Base-by-base conservation (phyloP, 1,140 invertebrate genomes). In the Eciton burchellii region DNA sequence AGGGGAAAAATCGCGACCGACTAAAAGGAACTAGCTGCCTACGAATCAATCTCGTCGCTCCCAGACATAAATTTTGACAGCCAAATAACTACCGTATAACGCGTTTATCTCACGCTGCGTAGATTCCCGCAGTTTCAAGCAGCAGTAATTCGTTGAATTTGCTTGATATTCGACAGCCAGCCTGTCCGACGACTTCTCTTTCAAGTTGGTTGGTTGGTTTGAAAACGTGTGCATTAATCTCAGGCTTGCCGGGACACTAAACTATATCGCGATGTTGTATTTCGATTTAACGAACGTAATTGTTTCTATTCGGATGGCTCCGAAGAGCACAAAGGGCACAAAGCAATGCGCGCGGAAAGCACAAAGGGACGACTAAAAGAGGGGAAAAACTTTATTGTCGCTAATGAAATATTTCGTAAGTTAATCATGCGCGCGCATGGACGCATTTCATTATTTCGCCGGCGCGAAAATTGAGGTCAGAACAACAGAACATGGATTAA, bases 401-500 rank as follows among this genome's bases (percentile, higher is more conserved):
- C 1, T 76, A 76, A 79, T 68, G 24, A 70, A 68, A 56, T 79
- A 79, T 79, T 79, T 79, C 29, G 49, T 24, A 79, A 68, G 29
- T 68, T 57, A 68, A 43, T 43, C 66, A 68, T 3, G 14, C 16
- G 14, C 21, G 21, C 21, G 35, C 29, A 14, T 19, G 16, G 3
- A 14, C 12, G n/a, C 29, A 29, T 68, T 79, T 70, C 70, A 35
- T 14, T 74, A 77, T 70, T 70, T 79, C n/a, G 6, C 52, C 12
- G 2, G 5, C 9, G 12, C 8, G 12, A 54, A 47, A 54, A 66
- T 66, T 3, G 21, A 66, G 26, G 35, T 56, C 74, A 68, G 16
- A 45, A 68, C 26, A 21, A 68, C 12, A 5, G n/a, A n/a, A n/a
- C 54, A 66, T 24, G 47, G 35, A 77, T 77, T 68, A 68, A 79